A percentile compares a stretch with the other conserved stretches of the same genome.
These are phyloP conservation scores for Equus quagga DNA, from an alignment of 2,113 vertebrate species.

Conservation along the genomic window DNA sequence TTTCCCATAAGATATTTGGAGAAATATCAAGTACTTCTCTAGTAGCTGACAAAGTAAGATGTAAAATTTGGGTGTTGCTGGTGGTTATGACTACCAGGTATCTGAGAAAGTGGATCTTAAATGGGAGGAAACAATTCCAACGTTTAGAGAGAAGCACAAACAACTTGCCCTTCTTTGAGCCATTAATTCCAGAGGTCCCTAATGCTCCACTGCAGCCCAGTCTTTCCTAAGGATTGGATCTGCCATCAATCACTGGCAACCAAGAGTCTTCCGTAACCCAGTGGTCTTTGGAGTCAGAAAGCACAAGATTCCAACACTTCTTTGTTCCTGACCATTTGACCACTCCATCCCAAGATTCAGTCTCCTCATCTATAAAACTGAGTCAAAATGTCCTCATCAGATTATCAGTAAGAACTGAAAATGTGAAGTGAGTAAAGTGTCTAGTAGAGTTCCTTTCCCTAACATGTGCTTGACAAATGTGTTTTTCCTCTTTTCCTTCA, in stretches of 20 bases:
- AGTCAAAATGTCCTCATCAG: background rate
- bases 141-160: background rate
- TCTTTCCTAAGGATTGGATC: background rate
- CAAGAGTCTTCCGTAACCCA: background rate
- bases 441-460: background rate
- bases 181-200: background rate
- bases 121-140: background rate
- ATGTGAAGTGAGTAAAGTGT: background rate
- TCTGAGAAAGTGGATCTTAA: background rate
- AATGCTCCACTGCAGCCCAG: fast-evolving
- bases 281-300: background rate
- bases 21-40: background rate
- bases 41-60: background rate
- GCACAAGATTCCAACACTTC: background rate
- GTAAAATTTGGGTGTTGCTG: background rate
- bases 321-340: background rate
- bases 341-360: background rate
- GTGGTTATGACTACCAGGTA: background rate
- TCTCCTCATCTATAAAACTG: background rate
- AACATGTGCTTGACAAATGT: background rate
- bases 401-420: background rate
- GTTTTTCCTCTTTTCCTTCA: background rate
- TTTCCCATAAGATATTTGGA: background rate
- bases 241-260: background rate
- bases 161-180: background rate